Evolutionary conservation across 2,888 invertebrate species (phyloP).

Genomic region (Hofmannophila pseudospretella): DNA sequence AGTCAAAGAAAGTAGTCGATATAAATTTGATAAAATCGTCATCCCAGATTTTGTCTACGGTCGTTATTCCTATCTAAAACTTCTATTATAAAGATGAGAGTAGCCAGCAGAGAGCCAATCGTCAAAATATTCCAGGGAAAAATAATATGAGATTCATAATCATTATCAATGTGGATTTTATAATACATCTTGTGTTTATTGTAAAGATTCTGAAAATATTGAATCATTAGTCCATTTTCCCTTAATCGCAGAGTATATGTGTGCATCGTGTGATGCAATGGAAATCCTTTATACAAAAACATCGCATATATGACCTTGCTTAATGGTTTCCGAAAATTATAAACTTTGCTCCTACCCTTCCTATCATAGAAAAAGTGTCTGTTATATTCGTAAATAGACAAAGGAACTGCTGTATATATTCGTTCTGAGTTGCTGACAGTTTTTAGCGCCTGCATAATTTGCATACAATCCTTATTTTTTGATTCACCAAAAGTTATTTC

Average conservation of each 20-base stretch:
- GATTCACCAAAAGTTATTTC: neutral
- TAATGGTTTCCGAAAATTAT: slow-evolving; percentile 26
- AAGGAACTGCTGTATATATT: slow-evolving; percentile 30
- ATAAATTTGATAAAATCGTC: no score
- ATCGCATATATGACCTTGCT: slow-evolving; percentile 39
- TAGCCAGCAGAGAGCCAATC: slow-evolving; percentile 1
- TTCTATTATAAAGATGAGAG: slow-evolving; percentile 7
- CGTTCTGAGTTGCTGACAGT: slow-evolving; percentile 29
- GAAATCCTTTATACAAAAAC: slow-evolving; percentile 52
- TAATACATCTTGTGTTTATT: slow-evolving; percentile 17
- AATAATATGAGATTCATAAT: slow-evolving; percentile 5
- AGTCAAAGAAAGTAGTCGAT: no score
- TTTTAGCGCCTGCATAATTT: slow-evolving; percentile 27
- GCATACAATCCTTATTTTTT: slow-evolving; percentile 8
- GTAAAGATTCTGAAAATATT: slow-evolving; percentile 19
- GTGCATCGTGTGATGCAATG: slow-evolving; percentile 26
- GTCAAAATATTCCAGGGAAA: slow-evolving; percentile 5
- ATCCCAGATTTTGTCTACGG: no score
- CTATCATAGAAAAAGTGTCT: slow-evolving; percentile 28
- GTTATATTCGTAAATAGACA: slow-evolving; percentile 31
- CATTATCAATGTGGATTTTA: slow-evolving; percentile 11
- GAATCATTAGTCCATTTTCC: slow-evolving; percentile 39
- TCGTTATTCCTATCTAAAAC: neutral
- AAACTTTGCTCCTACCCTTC: slow-evolving; percentile 23
- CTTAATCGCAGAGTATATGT: slow-evolving; percentile 26